Base-by-base conservation (phyloP, 2,113 vertebrate genomes). In the Ivindomyrus marchei region DNA sequence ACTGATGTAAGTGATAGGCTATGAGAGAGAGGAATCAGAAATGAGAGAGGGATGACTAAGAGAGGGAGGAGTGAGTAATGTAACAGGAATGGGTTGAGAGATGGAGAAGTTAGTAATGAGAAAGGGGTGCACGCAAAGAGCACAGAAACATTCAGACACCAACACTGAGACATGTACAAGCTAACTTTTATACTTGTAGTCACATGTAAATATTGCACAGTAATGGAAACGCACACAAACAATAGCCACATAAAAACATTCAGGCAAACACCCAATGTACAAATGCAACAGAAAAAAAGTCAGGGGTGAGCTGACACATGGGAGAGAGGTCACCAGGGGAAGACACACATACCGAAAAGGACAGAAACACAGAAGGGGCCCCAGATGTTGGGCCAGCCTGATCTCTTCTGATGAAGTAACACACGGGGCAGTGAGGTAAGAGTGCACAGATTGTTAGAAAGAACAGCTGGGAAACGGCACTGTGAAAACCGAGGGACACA, bases 241-340 rank as follows among this genome's bases (percentile, higher is more conserved):
- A 94, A 88, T 92, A 92, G 89, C 91, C 90, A 58, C 15, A 89
- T 66, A 93, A 92, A 89, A 93, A 95, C 94, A 94, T 86, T 46
- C 84, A 50, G 39, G n/a, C 53, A 88, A n/a, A 24, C 87, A 58
- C 87, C 58, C 50, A 36, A 87, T 24, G 53, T 36, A 56, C 5
- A 87, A 17, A 36, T 53, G 27, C 4, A 4, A 88, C 6, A 31
- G 24, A 39, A 13, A 80, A 15, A 31, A 87, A 31, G 11, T 52
- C 85, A 86, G 17, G 24, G 8, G 13, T 17, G 24, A 85, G 13
- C n/a, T 53, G 85, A 31, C 42, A n/a, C n/a, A 36, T 50, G n/a
- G 46, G n/a, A 31, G n/a, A n/a, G 27, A 17, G 10, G 9, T 5
- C 47, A 50, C 85, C 24, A 4, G 13, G 27, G n/a, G 3, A 85